Evolutionary conservation across 2,888 invertebrate species (phyloP), one percentile per base, ranked within the genome.

Genomic region (Scotopteryx bipunctaria): DNA sequence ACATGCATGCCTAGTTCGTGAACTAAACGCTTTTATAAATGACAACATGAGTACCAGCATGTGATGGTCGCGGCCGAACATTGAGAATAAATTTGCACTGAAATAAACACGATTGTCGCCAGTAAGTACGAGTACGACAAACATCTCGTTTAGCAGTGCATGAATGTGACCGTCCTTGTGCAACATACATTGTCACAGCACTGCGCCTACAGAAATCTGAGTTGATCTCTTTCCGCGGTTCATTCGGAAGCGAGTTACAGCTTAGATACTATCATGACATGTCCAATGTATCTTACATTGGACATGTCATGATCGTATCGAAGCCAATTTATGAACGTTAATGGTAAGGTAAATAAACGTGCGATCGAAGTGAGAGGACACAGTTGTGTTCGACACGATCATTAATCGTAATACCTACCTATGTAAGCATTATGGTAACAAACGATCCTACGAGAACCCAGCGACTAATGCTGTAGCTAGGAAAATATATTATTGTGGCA

Each of bases 151-250:
- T 21, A 29, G 42, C 69, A 66, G 74, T 67, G 71, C 71, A 78
- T 78, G 79, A 84, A 84, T 86, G 84, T 71, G 68, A 75, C 73
- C 74, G 85, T 81, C 86, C 86, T 86, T 87, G 87, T 69, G 64
- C 66, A 57, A 74, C 78, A 25, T 69, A 75, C 78, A 37, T 70
- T 64, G 71, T 70, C 66, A 66, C 71, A 64, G 61, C 67, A 68
- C 68, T 61, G 64, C 66, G 17, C 59, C 61, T 60, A 66, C 68
- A 71, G 72, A n/a, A n/a, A 77, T 71, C 70, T 76, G 72, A 75
- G 71, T 77, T 77, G 75, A 62, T 66, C 65, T 66, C 71, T 70
- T 76, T 76, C 76, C 76, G 71, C 60, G 63, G 57, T 64, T 54
- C 57, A 60, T 66, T 76, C 73, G 73, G 74, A 78, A 77, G 67